A percentile compares a stretch with the other conserved stretches of the same genome.
These are phyloP conservation scores for human DNA, from an alignment of 2,113 vertebrate genomes.

Conservation along the genomic window DNA sequence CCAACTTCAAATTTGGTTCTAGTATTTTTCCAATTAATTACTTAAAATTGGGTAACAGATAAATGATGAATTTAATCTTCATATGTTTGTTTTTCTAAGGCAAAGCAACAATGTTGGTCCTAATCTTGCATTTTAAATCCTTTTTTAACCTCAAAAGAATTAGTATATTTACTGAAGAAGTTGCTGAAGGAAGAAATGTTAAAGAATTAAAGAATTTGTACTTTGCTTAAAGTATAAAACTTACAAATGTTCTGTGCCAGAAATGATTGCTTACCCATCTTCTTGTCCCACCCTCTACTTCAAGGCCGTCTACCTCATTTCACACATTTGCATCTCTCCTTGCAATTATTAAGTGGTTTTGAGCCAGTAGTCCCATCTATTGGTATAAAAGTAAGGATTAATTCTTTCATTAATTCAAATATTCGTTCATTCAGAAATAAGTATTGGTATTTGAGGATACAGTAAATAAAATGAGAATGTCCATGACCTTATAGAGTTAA, in stretches of 20 bases:
- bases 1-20: background rate
- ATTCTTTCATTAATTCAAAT: background rate
- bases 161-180: background rate
- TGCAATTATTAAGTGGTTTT: background rate
- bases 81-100: background rate
- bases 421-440: background rate
- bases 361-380: background rate
- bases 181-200: background rate
- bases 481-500: background rate
- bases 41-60: background rate
- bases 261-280: background rate
- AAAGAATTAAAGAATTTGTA: background rate
- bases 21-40: slow-evolving; percentile 9
- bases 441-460: background rate
- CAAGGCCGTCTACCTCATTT: background rate
- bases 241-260: background rate
- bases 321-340: background rate
- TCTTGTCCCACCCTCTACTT: background rate
- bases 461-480: background rate
- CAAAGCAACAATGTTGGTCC: background rate
- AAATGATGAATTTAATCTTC: background rate
- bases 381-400: background rate
- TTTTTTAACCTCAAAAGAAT: background rate
- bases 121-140: background rate
- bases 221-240: background rate